Base-by-base conservation (phyloP, 2,888 invertebrate species). In the Dasypogon diadema region DNA sequence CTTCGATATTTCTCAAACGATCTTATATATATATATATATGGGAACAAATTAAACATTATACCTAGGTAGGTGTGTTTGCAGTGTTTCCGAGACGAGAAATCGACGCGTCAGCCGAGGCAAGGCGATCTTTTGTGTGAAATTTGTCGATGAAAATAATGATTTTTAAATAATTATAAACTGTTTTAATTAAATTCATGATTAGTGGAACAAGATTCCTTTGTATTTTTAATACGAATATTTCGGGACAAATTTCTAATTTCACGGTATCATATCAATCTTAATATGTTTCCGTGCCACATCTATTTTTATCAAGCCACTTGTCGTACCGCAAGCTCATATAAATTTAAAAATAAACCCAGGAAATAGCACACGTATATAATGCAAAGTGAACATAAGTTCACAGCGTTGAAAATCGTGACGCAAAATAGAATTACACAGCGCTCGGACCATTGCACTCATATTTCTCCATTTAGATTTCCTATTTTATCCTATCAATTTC, bases 271-370 rank as follows among this genome's bases (percentile, higher is more conserved):
- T 60, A 60, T 37, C 37, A 18, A n/a, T 60, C 60, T 34, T 60
- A 60, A 60, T 60, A 37, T 60, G 34, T 65, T 65, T 65, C 46
- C 46, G 65, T 65, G 65, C 65, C 65, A 65, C 48, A 46, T 65
- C 65, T 65, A 65, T 65, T 65, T 65, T 65, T 8, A 48, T 65
- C 21, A 65, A 65, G 48, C 18, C 22, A 24, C 46, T 22, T 21
- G 24, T 16, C 48, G 24, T 24, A 46, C 65, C 24, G 18, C 18
- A 21, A 60, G 37, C n/a, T 34, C 34, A 60, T 37, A 60, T 60
- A 24, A 46, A 65, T 65, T 65, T 46, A 65, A 65, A 65, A 65
- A 65, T 65, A 65, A 65, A 65, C 65, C 22, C 65, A 65, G 65
- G 65, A 65, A 65, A 22, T 22, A 48, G 65, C 65, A 46, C 46